Evolutionary conservation across 2,888 invertebrate genomes (phyloP).

Genomic region (Melipona beecheii): DNA sequence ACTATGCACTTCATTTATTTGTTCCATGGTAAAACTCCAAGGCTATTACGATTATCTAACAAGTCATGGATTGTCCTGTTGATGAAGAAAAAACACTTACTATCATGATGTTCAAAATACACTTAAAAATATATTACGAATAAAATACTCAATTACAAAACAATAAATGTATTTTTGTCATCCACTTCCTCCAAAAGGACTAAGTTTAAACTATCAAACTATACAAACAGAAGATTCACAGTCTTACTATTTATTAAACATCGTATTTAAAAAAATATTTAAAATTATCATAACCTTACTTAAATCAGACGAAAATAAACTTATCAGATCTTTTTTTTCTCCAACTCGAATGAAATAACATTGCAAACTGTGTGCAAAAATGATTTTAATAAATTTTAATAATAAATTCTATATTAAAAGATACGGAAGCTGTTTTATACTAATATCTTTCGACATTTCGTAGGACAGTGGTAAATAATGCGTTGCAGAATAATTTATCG

Average conservation of each 20-base stretch:
- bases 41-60: conserved; percentile 46
- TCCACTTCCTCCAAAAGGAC: neutral
- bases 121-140: neutral
- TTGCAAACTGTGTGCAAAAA: neutral
- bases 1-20: conserved; percentile 47
- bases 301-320: conserved; percentile 9
- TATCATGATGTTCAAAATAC: neutral
- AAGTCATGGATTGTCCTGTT: conserved; percentile 59
- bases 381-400: neutral
- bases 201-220: neutral
- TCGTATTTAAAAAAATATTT: neutral
- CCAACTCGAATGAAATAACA: neutral
- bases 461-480: conserved; percentile 31
- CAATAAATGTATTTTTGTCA: neutral
- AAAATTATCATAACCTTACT: conserved; percentile 57
- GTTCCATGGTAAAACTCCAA: conserved; percentile 65
- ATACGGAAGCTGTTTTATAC: neutral
- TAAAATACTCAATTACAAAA: neutral
- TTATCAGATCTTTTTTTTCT: neutral
- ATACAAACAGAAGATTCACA: neutral
- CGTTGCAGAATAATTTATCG: neutral
- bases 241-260: neutral
- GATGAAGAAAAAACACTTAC: conserved; percentile 12
- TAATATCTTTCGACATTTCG: conserved; percentile 10
- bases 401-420: neutral